Conservation (phyloP, 2,113 vertebrate genomes). For the Melanerpes formicivorus region DNA sequence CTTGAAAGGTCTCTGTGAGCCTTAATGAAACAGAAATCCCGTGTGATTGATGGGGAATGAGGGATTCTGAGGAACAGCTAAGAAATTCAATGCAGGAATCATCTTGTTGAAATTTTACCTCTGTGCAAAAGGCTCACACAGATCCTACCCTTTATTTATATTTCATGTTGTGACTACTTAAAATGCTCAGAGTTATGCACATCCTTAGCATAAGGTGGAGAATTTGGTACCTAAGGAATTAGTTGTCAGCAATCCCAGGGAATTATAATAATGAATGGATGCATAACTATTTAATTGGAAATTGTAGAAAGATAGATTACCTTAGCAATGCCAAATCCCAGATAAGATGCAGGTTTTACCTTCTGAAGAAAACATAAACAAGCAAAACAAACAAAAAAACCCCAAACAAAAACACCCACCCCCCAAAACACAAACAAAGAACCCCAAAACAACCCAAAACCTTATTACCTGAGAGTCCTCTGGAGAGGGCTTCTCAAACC, state of each 20-base stretch:
- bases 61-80: background rate
- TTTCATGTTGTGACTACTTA: background rate
- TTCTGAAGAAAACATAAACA: background rate
- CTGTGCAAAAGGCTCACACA: background rate
- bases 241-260: background rate
- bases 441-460: background rate
- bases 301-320: background rate
- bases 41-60: background rate
- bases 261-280: background rate
- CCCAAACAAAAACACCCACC: too few relatives aligned
- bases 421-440: background rate
- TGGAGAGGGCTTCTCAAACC: background rate
- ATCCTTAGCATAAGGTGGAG: background rate
- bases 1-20: background rate
- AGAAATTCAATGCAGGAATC: background rate
- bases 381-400: background rate
- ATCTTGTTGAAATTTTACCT: background rate
- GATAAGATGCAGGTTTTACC: background rate
- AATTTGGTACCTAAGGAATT: background rate
- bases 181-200: background rate
- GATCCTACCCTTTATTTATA: background rate
- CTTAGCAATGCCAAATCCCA: background rate
- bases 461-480: background rate
- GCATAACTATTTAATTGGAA: background rate
- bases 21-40: background rate